phyloP scores from a whole-genome alignment of 2,797 vertebrate species.

The Sparidentex hasta region DNA sequence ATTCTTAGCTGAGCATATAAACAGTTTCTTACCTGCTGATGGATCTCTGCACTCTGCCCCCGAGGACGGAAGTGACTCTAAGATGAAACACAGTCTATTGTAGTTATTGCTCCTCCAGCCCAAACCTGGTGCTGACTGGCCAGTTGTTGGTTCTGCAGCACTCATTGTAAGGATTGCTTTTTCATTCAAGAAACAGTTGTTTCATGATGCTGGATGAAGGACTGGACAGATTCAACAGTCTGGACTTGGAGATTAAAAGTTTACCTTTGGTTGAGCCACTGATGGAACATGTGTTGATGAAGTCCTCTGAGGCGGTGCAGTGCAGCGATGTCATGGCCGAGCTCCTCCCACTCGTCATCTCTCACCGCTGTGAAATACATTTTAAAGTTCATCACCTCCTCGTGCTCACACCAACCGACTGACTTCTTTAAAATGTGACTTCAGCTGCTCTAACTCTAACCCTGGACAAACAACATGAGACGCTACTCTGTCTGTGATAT shows the following conservation, averaged over 20 bases:
- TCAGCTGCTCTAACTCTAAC: background rate
- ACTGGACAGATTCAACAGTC: too few relatives aligned
- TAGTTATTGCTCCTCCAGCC: too few relatives aligned
- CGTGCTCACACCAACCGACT: background rate
- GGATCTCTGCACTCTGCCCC: background rate
- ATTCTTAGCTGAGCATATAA: background rate
- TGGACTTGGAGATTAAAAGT: background rate
- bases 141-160: too few relatives aligned
- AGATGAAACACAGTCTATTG: background rate
- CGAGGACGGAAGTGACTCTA: background rate
- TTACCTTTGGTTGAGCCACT: constrained; percentile 4
- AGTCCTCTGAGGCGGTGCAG: constrained; percentile 38
- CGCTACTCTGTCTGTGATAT: background rate
- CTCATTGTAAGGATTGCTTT: too few relatives aligned
- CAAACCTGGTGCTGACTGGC: too few relatives aligned
- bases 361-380: constrained; percentile 7
- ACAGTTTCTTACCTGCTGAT: background rate
- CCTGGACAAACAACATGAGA: too few relatives aligned
- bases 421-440: background rate
- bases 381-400: background rate
- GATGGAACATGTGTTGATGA: constrained; percentile 18
- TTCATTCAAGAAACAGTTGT: too few relatives aligned
- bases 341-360: constrained; percentile 34
- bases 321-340: constrained; percentile 15
- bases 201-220: too few relatives aligned